phyloP scores from a whole-genome alignment of 2,797 vertebrate species.

The Tokudaia muenninki region DNA sequence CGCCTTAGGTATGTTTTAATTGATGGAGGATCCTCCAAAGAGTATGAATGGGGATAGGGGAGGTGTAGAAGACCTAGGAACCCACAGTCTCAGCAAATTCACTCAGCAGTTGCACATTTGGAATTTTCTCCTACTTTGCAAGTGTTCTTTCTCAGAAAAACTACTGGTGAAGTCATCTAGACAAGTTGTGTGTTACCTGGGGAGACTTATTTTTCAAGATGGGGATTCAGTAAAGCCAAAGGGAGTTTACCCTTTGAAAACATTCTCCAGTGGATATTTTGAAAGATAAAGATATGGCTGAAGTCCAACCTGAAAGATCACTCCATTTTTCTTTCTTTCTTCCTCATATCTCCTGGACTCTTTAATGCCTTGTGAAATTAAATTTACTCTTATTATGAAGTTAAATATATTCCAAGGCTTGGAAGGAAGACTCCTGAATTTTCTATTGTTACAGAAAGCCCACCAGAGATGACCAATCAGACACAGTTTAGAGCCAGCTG shows the following conservation, averaged over 20 bases:
- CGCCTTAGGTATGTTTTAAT: background rate
- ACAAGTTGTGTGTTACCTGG: background rate
- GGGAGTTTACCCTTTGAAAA: conserved; percentile 19
- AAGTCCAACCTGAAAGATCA: conserved; percentile 66
- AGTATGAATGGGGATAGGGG: no score
- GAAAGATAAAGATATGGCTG: conserved; percentile 40
- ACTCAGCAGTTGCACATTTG: background rate
- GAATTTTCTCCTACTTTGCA: background rate
- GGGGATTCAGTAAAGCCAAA: conserved; percentile 58
- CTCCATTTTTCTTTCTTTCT: conserved; percentile 75
- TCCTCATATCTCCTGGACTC: conserved; percentile 64
- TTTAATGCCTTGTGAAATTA: conserved; percentile 79
- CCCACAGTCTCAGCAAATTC: background rate
- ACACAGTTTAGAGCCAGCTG: background rate
- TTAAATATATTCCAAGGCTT: conserved; percentile 78
- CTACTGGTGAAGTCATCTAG: background rate
- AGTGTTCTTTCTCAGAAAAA: conserved; percentile 12
- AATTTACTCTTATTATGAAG: conserved; percentile 83
- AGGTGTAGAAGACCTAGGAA: background rate
- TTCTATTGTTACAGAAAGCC: background rate
- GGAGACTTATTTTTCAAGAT: conserved; percentile 53
- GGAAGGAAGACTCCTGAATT: conserved; percentile 41
- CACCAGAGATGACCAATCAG: background rate
- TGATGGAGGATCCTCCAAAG: background rate
- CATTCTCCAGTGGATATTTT: conserved; percentile 48